A percentile compares a stretch with the other conserved stretches of the same genome.
Conservation (phyloP, 2,888 invertebrate genomes). For the Lamellibrachia columna region DNA sequence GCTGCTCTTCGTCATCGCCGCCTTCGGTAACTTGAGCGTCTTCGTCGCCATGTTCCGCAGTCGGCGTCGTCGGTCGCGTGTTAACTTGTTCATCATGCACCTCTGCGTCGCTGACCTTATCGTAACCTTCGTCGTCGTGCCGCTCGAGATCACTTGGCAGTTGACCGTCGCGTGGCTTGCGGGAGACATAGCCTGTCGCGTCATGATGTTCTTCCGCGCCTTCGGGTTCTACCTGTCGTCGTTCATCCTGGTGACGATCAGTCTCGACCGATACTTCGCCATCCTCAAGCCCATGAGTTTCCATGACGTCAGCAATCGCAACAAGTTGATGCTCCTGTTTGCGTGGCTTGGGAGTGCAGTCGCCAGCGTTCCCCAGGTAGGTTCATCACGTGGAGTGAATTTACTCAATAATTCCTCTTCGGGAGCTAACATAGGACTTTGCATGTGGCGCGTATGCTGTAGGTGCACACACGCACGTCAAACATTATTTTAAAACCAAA, state of each 20-base stretch:
- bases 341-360: slow-evolving; percentile 77
- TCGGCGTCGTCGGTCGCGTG: slow-evolving; percentile 32
- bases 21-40: slow-evolving; percentile 34
- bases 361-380: slow-evolving; percentile 75
- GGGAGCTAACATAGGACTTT: too few relatives aligned
- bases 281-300: slow-evolving; percentile 78
- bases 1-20: slow-evolving; percentile 31
- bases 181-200: slow-evolving; percentile 78
- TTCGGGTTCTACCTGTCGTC: slow-evolving; percentile 82
- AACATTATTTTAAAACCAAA: too few relatives aligned
- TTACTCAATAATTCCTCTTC: too few relatives aligned
- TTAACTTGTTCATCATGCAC: slow-evolving; percentile 69
- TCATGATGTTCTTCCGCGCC: slow-evolving; percentile 77
- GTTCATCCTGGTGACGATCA: slow-evolving; percentile 78
- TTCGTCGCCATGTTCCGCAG: slow-evolving; percentile 35
- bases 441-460: too few relatives aligned
- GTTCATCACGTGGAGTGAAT: neutral
- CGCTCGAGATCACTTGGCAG: slow-evolving; percentile 75
- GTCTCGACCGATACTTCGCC: slow-evolving; percentile 81
- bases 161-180: slow-evolving; percentile 80
- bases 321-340: slow-evolving; percentile 75
- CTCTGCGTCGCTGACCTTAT: slow-evolving; percentile 81
- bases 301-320: slow-evolving; percentile 74
- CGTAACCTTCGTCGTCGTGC: slow-evolving; percentile 82
- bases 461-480: too few relatives aligned